A percentile compares a stretch with the other conserved stretches of the same genome.
These are phyloP conservation scores for Clarias magur DNA, from an alignment of 2,113 vertebrate species.

Conservation along the genomic window DNA sequence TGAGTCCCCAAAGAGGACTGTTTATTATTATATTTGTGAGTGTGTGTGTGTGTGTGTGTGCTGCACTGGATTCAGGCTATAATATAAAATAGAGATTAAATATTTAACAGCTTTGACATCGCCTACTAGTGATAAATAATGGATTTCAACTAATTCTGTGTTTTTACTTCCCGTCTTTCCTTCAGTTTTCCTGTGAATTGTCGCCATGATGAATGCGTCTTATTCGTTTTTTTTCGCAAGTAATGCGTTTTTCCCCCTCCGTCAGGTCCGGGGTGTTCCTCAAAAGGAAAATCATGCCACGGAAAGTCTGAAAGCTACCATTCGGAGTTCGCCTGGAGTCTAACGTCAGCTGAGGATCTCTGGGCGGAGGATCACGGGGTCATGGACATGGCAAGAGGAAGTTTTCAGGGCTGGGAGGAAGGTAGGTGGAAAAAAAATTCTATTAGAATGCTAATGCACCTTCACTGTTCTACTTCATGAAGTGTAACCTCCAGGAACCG, in stretches of 20 bases:
- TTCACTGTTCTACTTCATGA: slow-evolving; percentile 8
- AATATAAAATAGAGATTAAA: slow-evolving; percentile 17
- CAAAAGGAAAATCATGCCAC: slow-evolving; percentile 61
- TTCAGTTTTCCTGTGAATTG: background rate
- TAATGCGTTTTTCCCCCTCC: background rate
- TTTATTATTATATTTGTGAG: slow-evolving; percentile 13
- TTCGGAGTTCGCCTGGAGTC: slow-evolving; percentile 74
- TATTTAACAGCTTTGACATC: slow-evolving; percentile 21
- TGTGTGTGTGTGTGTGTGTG: background rate
- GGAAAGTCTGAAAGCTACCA: slow-evolving; percentile 36
- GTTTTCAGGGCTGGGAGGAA: slow-evolving; percentile 74
- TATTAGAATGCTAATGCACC: slow-evolving; percentile 6
- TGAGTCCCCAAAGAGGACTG: slow-evolving; percentile 11
- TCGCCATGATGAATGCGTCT: background rate
- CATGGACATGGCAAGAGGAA: slow-evolving; percentile 60
- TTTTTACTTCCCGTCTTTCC: background rate
- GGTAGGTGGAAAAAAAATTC: slow-evolving; percentile 58
- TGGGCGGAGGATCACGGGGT: slow-evolving; percentile 57
- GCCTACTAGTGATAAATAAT: slow-evolving; percentile 17
- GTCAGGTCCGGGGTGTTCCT: slow-evolving; percentile 61
- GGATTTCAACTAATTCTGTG: slow-evolving; percentile 12
- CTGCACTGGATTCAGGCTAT: slow-evolving; percentile 1
- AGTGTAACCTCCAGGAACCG: background rate
- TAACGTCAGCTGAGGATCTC: slow-evolving; percentile 65
- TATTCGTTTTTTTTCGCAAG: background rate